These are phyloP conservation scores for Pitangus sulphuratus DNA, from an alignment of 2,797 vertebrate genomes.

Conservation along the genomic window DNA sequence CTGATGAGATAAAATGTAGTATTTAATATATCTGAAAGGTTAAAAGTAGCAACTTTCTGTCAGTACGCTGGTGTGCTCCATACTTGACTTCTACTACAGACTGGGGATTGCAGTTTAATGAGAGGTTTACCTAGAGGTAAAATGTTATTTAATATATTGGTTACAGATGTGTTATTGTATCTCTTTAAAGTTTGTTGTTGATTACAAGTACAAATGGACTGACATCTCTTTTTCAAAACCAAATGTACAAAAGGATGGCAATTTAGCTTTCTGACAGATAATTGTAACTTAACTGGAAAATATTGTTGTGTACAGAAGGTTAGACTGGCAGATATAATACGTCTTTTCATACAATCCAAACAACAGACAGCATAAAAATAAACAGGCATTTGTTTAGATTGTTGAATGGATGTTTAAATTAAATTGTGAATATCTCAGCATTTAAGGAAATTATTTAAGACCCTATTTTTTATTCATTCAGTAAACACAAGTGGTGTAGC, in stretches of 20 bases:
- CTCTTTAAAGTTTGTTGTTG: not conserved
- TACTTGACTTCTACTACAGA: not conserved
- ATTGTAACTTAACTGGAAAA: not conserved
- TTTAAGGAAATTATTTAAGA: not conserved
- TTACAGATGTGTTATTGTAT: not conserved
- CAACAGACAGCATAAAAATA: not conserved
- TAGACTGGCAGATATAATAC: not conserved
- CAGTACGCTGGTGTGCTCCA: not conserved
- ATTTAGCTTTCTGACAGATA: not conserved
- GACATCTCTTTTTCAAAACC: not conserved
- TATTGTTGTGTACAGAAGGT: not conserved
- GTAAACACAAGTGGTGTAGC: not conserved
- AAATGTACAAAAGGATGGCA: not conserved
- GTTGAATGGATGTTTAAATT: not conserved
- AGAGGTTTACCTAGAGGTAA: not conserved
- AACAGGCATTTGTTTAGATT: not conserved
- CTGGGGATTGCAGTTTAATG: not conserved
- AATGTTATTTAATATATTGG: not conserved
- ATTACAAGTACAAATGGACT: not conserved
- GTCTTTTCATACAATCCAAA: not conserved
- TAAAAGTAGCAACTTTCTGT: not conserved
- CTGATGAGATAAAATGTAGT: not conserved
- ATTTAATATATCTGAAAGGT: not conserved
- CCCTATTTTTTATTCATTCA: not conserved
- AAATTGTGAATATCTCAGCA: not conserved